phyloP scores from a whole-genome alignment of 2,113 vertebrate species.

The Pantherophis guttatus region DNA sequence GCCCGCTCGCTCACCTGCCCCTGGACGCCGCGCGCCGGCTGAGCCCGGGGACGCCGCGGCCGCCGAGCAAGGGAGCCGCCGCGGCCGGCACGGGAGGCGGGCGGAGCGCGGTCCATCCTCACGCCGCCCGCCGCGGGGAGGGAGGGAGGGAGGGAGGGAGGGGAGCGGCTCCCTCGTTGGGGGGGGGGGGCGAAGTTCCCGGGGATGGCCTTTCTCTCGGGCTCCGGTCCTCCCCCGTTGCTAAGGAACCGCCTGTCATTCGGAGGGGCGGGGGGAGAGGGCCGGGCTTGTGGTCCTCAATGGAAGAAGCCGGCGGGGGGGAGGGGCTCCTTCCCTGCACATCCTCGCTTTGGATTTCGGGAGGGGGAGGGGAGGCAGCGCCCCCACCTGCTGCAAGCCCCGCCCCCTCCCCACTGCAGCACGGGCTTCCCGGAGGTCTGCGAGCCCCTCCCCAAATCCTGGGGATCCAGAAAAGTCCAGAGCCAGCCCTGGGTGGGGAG shows the following conservation, averaged over 20 bases:
- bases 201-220: background rate
- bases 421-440: background rate
- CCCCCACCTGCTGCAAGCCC: background rate
- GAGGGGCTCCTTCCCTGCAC: too few relatives aligned
- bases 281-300: background rate
- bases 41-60: constrained; percentile 10
- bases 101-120: background rate
- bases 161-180: background rate
- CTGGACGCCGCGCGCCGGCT: constrained; percentile 38
- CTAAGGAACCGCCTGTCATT: constrained; percentile 31
- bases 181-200: background rate
- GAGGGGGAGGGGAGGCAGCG: background rate
- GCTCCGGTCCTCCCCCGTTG: constrained; percentile 21
- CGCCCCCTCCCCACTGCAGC: background rate
- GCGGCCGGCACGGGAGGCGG: background rate
- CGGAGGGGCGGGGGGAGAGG: background rate
- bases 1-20: constrained; percentile 53
- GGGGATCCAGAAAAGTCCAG: background rate
- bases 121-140: background rate
- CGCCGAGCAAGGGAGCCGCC: background rate
- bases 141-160: too few relatives aligned
- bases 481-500: background rate
- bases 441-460: background rate
- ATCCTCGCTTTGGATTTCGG: background rate
- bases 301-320: background rate